Base-by-base conservation (phyloP, 1,140 invertebrate species). In the Euwallacea fornicatus region DNA sequence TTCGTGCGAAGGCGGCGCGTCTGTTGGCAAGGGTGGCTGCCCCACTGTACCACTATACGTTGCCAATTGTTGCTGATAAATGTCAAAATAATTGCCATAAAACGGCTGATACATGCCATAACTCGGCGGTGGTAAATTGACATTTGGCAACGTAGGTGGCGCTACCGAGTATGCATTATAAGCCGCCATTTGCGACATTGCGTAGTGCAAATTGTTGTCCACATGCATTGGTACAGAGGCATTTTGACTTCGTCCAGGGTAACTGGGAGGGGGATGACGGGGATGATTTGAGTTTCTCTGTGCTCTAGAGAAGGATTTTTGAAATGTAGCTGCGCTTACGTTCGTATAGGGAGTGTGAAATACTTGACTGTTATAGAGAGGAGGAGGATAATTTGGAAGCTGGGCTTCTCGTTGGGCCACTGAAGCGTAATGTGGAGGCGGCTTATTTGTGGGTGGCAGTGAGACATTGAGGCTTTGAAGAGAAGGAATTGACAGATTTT, bases 21-120 rank as follows among this genome's bases (percentile, higher is more conserved):
- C 83, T 58, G 75, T 78, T 6, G 84, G 84, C 53, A 84, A 74
- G 0, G 83, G 83, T 0, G 83, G 83, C 41, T 77, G 69, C 53
- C 42, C 16, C 2, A 59, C 16, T 50, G 7, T 60, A 11, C 41
- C 66, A n/a, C 61, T 7, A 47, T 16, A 61, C 60, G 72, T 21
- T 10, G 53, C 55, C 8, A 73, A 61, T 53, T 73, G 74, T n/a
- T 75, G 76, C n/a, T 73, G 73, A 63, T 77, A 79, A 62, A 78
- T 73, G 33, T 76, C 75, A 15, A 41, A 54, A 66, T 71, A 76
- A 47, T 66, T 66, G 42, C 70, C 55, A 15, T 71, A 67, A 43
- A 70, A 77, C 50, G 58, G 65, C 10, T 74, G 75, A 72, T 75
- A 76, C 15, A 74, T 56, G 2, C 42, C 61, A 33, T 61, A 69